Evolutionary conservation across 2,113 vertebrate genomes (phyloP).

Genomic region (Puma concolor): DNA sequence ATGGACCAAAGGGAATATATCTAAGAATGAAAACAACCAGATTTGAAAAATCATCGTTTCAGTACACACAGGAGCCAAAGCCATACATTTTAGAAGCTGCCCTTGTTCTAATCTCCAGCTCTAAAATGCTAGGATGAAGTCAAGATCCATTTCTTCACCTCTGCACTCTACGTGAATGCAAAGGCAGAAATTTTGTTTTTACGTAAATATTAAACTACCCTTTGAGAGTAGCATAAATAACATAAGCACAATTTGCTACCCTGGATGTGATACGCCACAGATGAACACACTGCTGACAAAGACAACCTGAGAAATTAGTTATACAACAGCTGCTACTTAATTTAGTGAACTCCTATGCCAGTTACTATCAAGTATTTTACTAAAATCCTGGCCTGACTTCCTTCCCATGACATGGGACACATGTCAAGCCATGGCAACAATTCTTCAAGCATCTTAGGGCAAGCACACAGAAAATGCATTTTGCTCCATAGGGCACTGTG

Average conservation of each 20-base stretch:
- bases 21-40: background rate
- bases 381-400: background rate
- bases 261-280: background rate
- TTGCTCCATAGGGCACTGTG: background rate
- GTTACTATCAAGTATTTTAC: background rate
- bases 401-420: background rate
- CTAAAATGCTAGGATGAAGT: background rate
- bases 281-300: background rate
- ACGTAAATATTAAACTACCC: background rate
- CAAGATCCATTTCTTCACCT: slow-evolving; percentile 72
- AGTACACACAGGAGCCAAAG: background rate
- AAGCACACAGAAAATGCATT: background rate
- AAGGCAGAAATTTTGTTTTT: background rate
- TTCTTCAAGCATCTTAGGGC: background rate
- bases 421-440: background rate
- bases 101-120: slow-evolving; percentile 9
- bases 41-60: slow-evolving; percentile 37
- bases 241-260: background rate
- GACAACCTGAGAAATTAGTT: background rate
- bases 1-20: background rate
- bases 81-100: slow-evolving; percentile 59
- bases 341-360: background rate
- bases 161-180: background rate
- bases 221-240: background rate
- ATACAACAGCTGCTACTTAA: background rate